A percentile compares a stretch with the other conserved stretches of the same genome.
phyloP scores from a whole-genome alignment of 2,797 vertebrate genomes.

The Sylvilagus floridanus region DNA sequence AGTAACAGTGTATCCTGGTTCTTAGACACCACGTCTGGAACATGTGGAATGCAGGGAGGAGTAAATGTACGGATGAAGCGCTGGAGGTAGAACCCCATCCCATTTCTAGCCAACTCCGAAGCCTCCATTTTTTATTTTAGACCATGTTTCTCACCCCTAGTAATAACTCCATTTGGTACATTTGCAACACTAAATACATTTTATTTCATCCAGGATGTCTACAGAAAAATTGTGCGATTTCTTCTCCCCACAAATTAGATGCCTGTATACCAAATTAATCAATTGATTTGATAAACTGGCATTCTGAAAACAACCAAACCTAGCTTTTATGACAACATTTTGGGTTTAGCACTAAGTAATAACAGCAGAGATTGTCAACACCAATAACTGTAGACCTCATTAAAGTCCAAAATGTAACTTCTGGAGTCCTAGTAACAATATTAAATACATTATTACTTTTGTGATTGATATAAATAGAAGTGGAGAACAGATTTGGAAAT shows the following conservation, averaged over 20 bases:
- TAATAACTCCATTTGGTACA: constrained; percentile 22
- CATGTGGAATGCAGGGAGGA: background rate
- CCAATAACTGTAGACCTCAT: constrained; percentile 52
- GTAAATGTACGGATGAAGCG: background rate
- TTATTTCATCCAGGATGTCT: constrained; percentile 46
- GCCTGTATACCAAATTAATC: constrained; percentile 38
- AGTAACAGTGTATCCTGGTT: background rate
- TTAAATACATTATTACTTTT: constrained; percentile 49
- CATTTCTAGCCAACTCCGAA: background rate
- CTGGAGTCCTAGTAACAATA: constrained; percentile 46
- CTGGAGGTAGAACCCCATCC: background rate
- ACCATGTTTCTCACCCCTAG: background rate
- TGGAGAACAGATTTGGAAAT: constrained; percentile 51
- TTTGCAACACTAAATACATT: constrained; percentile 30
- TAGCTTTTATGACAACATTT: constrained; percentile 48
- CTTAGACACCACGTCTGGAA: background rate
- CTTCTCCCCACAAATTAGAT: constrained; percentile 38
- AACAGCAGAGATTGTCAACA: constrained; percentile 63
- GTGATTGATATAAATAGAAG: constrained; percentile 57
- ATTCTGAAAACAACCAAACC: constrained; percentile 52
- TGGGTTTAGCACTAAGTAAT: constrained; percentile 37
- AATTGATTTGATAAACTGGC: constrained; percentile 18
- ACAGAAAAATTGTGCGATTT: constrained; percentile 48
- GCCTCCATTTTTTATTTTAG: background rate
- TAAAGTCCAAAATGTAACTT: constrained; percentile 65